Evolutionary conservation across 1,140 invertebrate genomes (phyloP).

Genomic region (Carcinoscorpius rotundicauda): DNA sequence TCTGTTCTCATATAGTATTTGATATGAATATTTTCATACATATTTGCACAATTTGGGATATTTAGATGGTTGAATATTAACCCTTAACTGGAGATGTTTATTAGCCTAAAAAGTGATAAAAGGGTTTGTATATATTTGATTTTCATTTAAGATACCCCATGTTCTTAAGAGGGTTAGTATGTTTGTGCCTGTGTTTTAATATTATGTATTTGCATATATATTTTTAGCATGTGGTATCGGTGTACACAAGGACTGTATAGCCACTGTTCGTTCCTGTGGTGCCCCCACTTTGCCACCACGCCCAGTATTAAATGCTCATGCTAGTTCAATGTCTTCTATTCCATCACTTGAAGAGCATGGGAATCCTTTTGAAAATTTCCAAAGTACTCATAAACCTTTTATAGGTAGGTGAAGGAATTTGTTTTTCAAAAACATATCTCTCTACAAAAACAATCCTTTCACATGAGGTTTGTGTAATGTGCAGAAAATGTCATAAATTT

Average conservation of each 20-base stretch:
- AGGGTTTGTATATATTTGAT: too few species aligned
- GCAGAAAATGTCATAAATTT: too few species aligned
- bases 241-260: conserved; percentile 29
- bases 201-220: background rate
- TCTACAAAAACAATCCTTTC: background rate
- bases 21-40: too few species aligned
- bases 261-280: conserved; percentile 24
- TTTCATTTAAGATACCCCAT: too few species aligned
- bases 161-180: too few species aligned
- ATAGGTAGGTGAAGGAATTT: background rate
- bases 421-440: background rate
- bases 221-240: conserved; percentile 21
- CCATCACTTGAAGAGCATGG: conserved; percentile 12
- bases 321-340: conserved; percentile 10
- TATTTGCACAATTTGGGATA: too few species aligned
- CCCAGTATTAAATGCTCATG: background rate
- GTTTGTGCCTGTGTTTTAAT: background rate
- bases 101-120: too few species aligned
- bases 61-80: too few species aligned
- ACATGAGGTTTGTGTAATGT: background rate
- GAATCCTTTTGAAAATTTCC: background rate
- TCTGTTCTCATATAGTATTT: too few species aligned
- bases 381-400: background rate
- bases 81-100: too few species aligned
- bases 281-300: conserved; percentile 14